A percentile compares a stretch with the other conserved stretches of the same genome.
phyloP scores from a whole-genome alignment of 2,888 invertebrate genomes.

The Eupeodes latifasciatus region DNA sequence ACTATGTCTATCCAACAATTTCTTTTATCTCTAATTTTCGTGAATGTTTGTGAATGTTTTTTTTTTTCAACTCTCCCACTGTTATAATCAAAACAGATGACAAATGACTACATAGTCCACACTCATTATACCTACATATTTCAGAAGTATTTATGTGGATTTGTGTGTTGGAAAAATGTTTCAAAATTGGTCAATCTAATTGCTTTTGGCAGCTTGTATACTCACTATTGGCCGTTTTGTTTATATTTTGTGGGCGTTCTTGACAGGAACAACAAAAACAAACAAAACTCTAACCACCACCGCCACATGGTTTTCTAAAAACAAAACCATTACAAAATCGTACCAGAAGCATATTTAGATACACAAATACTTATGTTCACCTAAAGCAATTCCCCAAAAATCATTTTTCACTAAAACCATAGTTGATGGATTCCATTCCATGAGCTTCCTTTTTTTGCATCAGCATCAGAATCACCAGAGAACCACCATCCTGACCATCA shows the following conservation, averaged over 20 bases:
- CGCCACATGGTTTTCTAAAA: conserved; percentile 28
- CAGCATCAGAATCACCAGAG: not conserved
- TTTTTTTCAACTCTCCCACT: not conserved
- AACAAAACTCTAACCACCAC: conserved; percentile 31
- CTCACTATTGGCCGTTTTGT: conserved; percentile 18
- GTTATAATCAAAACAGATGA: not conserved
- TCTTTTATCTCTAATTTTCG: too few species aligned
- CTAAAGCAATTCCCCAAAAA: not conserved
- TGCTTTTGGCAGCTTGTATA: conserved; percentile 14
- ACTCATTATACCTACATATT: not conserved
- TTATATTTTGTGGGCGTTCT: conserved; percentile 55
- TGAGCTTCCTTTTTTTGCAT: conserved; percentile 1
- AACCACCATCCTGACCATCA: too few species aligned
- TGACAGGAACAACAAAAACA: not conserved
- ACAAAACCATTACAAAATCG: not conserved
- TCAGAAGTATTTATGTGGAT: not conserved
- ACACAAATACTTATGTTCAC: not conserved
- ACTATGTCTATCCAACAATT: too few species aligned
- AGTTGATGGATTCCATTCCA: conserved; percentile 48
- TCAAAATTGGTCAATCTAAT: conserved; percentile 45
- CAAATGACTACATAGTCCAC: not conserved
- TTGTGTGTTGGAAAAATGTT: conserved; percentile 29
- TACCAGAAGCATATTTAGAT: not conserved
- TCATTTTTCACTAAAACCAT: conserved; percentile 4
- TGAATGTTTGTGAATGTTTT: too few species aligned